Evolutionary conservation across 2,888 invertebrate genomes (phyloP).

Genomic region (Byasa hedistus): DNA sequence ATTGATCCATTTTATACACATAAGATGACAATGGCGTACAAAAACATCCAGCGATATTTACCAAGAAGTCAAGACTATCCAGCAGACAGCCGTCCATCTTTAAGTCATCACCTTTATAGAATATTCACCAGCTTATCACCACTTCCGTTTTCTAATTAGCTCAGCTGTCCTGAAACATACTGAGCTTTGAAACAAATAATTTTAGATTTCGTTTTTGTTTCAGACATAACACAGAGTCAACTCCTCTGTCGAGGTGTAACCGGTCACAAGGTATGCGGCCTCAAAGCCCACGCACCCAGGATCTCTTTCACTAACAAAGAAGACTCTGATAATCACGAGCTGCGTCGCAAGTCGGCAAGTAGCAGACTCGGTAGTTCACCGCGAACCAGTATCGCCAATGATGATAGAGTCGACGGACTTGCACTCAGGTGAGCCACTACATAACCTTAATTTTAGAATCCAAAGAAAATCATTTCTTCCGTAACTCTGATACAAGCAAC

Average conservation of each 20-base stretch:
- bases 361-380: slow-evolving; percentile 72
- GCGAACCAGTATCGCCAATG: slow-evolving; percentile 70
- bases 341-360: slow-evolving; percentile 69
- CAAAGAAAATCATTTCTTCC: not conserved
- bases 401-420: slow-evolving; percentile 77
- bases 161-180: too few relatives aligned
- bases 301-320: slow-evolving; percentile 72
- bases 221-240: slow-evolving; percentile 70
- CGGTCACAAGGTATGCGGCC: slow-evolving; percentile 66
- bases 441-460: not conserved
- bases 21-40: too few relatives aligned
- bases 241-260: slow-evolving; percentile 69
- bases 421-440: slow-evolving; percentile 77
- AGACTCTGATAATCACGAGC: slow-evolving; percentile 58
- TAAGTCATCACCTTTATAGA: too few relatives aligned
- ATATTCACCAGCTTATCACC: too few relatives aligned
- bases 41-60: too few relatives aligned
- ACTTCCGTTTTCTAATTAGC: too few relatives aligned
- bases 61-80: too few relatives aligned
- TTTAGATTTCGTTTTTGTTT: slow-evolving; percentile 35
- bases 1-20: too few relatives aligned
- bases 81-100: too few relatives aligned
- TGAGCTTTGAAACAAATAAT: not conserved
- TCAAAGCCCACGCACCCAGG: slow-evolving; percentile 68
- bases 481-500: too few relatives aligned